Base-by-base conservation (phyloP, 2,888 invertebrate genomes). In the Sturmia bella region DNA sequence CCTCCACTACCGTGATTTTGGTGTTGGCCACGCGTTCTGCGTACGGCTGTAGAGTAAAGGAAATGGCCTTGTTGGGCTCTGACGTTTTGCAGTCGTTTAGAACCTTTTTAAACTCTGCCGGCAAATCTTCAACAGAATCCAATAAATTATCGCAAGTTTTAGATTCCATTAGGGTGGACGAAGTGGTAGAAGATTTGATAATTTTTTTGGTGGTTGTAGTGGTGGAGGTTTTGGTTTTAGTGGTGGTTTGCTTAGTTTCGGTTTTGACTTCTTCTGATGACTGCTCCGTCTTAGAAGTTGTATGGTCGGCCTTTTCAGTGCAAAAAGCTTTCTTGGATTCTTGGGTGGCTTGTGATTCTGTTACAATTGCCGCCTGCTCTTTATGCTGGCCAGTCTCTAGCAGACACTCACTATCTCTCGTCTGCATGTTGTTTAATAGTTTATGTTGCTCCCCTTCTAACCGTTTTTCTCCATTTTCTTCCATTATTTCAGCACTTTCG, bases 41-140 rank as follows among this genome's bases (percentile, higher is more conserved):
- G 45, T 89, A 89, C 1, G 89, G 89, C 37, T 88, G 88, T 39
- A 90, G 72, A 56, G 85, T 87, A 24, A 89, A 89, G 12, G 86
- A 84, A 17, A 89, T 82, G 0, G 87, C 84, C 37, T 84, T 79
- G 6, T 41, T 21, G 9, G 45, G 9, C 2, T 75, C 73, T 4
- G 52, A 2, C 9, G 50, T 27, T 9, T 77, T 75, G 2, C 43
- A 41, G 0, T 61, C 43, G 7, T 50, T 69, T 69, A 84, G 45
- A 7, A 68, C 64, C 45, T 82, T 77, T 48, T 80, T 83, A n/a
- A 85, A 76, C 37, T 86, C 82, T 63, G 84, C 68, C 12, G 80
- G 74, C 68, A 85, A 70, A 21, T 63, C 80, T 50, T 84, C 84
- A 3, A 85, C 7, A 7, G 70, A 13, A 12, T 82, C 82, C 3